Conservation (phyloP, 2,113 vertebrate genomes). For the Ochotona princeps region DNA sequence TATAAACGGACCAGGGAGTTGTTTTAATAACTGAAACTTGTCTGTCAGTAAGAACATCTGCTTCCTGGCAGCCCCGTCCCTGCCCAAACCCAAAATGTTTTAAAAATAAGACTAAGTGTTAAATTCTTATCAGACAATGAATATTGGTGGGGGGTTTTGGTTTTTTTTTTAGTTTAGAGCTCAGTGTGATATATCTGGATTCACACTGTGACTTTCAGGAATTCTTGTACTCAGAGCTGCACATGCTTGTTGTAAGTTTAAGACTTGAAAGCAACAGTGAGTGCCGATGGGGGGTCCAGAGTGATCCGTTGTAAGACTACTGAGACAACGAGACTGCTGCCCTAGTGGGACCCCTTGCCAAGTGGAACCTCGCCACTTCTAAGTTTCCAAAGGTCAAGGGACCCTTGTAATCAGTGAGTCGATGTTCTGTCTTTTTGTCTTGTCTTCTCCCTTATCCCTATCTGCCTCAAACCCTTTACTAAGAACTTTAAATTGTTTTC, state of each 20-base stretch:
- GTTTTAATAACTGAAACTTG: conserved; percentile 66
- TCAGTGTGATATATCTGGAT: conserved; percentile 55
- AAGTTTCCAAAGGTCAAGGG: conserved; percentile 38
- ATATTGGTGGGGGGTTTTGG: not conserved
- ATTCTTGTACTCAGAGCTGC: conserved; percentile 78
- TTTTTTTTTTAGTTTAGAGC: conserved; percentile 33
- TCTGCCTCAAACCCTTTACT: conserved; percentile 74
- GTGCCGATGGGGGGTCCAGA: conserved; percentile 57
- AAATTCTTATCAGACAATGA: conserved; percentile 54
- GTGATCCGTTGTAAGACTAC: conserved; percentile 82
- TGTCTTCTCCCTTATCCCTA: conserved; percentile 49
- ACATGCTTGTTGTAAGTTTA: conserved; percentile 57
- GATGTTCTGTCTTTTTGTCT: conserved; percentile 46
- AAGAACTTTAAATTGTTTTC: conserved; percentile 54
- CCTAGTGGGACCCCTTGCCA: conserved; percentile 59
- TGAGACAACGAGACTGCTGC: conserved; percentile 80
- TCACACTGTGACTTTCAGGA: conserved; percentile 67
- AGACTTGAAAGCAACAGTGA: conserved; percentile 80
- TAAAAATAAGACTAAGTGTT: conserved; percentile 63
- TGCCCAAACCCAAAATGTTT: conserved; percentile 37
- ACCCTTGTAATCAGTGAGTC: conserved; percentile 71
- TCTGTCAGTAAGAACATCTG: conserved; percentile 68
- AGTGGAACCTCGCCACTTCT: conserved; percentile 42
- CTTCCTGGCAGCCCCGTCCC: not conserved
- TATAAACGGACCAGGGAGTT: conserved; percentile 78